Evolutionary conservation across 2,888 invertebrate species (phyloP).

Genomic region (Luperina nickerlii): DNA sequence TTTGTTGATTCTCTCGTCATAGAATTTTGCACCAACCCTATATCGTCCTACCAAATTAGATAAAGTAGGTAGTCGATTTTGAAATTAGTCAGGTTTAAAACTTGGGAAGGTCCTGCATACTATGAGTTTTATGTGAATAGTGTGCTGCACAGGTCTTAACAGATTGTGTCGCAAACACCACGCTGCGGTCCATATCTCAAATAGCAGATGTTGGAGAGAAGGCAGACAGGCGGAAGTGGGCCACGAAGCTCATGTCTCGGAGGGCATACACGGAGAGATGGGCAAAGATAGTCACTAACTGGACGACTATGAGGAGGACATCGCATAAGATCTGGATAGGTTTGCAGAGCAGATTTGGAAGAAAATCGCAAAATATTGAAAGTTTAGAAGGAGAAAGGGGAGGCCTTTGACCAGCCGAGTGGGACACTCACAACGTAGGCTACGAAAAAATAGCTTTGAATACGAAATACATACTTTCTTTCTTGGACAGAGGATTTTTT

Average conservation of each 20-base stretch:
- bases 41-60: slow-evolving; percentile 8
- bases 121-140: background rate
- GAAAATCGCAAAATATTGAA: background rate
- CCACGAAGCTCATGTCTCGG: background rate
- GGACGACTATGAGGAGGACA: background rate
- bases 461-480: background rate
- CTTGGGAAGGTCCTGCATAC: background rate
- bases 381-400: background rate
- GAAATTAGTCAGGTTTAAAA: slow-evolving; percentile 2
- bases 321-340: background rate
- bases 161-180: slow-evolving; percentile 1
- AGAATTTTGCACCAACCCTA: background rate
- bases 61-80: background rate
- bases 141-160: background rate
- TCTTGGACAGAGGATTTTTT: background rate
- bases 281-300: background rate
- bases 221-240: background rate
- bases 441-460: background rate
- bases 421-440: background rate
- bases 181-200: background rate
- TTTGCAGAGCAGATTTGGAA: background rate
- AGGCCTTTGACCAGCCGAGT: background rate
- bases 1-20: background rate
- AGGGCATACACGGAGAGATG: background rate
- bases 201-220: background rate